A percentile compares a stretch with the other conserved stretches of the same genome.
These are phyloP conservation scores for Eumaeus atala DNA, from an alignment of 1,140 invertebrate genomes.

Conservation along the genomic window DNA sequence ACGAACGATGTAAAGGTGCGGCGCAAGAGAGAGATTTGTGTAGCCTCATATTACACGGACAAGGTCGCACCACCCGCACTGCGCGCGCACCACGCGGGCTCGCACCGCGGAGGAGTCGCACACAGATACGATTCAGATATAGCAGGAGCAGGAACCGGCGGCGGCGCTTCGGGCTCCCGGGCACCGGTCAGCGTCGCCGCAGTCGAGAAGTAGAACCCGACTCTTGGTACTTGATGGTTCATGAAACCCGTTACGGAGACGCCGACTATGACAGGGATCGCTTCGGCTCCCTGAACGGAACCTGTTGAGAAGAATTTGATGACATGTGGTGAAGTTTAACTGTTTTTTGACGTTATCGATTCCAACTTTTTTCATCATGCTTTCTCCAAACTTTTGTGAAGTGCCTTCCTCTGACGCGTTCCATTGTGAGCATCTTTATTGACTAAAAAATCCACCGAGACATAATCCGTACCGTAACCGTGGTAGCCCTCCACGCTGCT, in stretches of 20 bases:
- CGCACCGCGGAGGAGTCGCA: conserved; percentile 59
- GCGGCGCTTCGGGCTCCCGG: conserved; percentile 58
- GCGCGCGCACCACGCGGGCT: conserved; percentile 71
- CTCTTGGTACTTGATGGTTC: conserved; percentile 83
- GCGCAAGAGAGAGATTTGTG: conserved; percentile 82
- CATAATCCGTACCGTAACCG: conserved; percentile 81
- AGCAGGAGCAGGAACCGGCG: conserved; percentile 42
- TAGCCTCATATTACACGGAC: conserved; percentile 58
- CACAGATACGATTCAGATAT: conserved; percentile 64
- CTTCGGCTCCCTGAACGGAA: conserved; percentile 89
- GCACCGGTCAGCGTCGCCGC: conserved; percentile 85
- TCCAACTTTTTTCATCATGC: conserved; percentile 26
- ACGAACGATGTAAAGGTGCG: conserved; percentile 78
- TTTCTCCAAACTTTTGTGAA: conserved; percentile 93
- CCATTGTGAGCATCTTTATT: conserved; percentile 92
- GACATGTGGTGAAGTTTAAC: conserved; percentile 13
- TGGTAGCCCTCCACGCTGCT: conserved; percentile 85
- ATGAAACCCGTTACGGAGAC: conserved; percentile 91
- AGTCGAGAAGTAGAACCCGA: conserved; percentile 89
- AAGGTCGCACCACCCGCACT: conserved; percentile 64
- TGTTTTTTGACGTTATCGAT: conserved; percentile 14
- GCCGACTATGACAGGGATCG: conserved; percentile 88
- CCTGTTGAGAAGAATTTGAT: conserved; percentile 44
- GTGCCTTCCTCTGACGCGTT: conserved; percentile 87
- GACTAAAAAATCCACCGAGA: conserved; percentile 83